These are phyloP conservation scores for Silvanus unidentatus DNA, from an alignment of 2,888 invertebrate genomes.

Conservation along the genomic window DNA sequence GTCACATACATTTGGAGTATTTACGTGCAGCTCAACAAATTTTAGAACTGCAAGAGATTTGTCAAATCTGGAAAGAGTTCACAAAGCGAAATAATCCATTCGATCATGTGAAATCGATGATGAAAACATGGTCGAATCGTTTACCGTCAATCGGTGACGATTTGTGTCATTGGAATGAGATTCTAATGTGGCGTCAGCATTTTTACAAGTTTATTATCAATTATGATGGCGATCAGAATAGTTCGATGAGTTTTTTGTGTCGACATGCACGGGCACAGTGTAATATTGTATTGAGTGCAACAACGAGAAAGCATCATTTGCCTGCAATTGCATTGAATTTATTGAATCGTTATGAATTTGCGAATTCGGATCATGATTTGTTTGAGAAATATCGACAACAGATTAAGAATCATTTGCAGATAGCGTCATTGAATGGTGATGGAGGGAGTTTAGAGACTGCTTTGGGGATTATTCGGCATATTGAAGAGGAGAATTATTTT, in stretches of 20 bases:
- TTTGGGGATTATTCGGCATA: conserved; percentile 90
- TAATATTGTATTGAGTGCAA: too few relatives aligned
- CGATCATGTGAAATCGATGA: conserved; percentile 93
- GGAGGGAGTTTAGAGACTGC: conserved; percentile 78
- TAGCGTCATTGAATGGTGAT: conserved; percentile 59
- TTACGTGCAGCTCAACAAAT: conserved; percentile 94
- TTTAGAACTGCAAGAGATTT: conserved; percentile 84
- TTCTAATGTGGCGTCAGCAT: conserved; percentile 96
- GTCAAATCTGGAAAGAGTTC: conserved; percentile 72
- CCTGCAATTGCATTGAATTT: too few relatives aligned
- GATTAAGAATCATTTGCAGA: conserved; percentile 92
- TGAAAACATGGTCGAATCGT: conserved; percentile 97
- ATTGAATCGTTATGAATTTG: conserved; percentile 40
- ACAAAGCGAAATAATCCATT: conserved; percentile 65
- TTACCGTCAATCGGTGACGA: conserved; percentile 94
- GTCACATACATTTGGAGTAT: conserved; percentile 87
- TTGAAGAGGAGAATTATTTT: conserved; percentile 90
- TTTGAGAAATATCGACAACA: conserved; percentile 96
- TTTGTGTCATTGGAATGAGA: conserved; percentile 95
- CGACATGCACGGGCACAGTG: too few relatives aligned
- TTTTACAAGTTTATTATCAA: conserved; percentile 81
- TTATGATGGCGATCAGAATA: conserved; percentile 56
- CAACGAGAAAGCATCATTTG: too few relatives aligned
- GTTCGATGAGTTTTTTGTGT: conserved; percentile 32
- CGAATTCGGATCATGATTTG: conserved; percentile 81